Evolutionary conservation across 2,797 vertebrate genomes (phyloP), one percentile per base, ranked within the genome.

Genomic region (Tinamus major): DNA sequence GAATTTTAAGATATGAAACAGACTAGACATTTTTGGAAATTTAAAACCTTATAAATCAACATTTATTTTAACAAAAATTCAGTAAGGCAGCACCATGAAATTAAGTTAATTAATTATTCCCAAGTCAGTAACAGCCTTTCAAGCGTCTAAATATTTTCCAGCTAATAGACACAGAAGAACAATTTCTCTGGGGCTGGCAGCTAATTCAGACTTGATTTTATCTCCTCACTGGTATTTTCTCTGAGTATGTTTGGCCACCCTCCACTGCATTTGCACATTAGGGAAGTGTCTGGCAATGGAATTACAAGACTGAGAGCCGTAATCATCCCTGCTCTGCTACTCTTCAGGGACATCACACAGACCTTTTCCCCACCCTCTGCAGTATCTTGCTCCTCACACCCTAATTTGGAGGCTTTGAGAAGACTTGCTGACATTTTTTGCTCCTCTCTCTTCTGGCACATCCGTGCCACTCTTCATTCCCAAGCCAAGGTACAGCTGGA

Each of bases 81-180:
- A n/a, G 19, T 31, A 70, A 83, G 79, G n/a, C 42, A 92, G 11
- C 37, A 84, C n/a, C 59, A 61, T 81, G 67, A 94, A 90, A 92
- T 92, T 24, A 87, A 65, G 20, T 58, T 56, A 85, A 72, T 86
- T 75, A 85, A 84, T 94, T 93, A 90, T 70, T 86, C 61, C 59
- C 59, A 63, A 81, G 26, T 2, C 42, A 79, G 29, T 72, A 84
- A 86, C 51, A 15, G 29, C 5, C 11, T 91, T 94, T 84, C 91
- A 88, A 86, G 21, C 27, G 55, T 67, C 24, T 84, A 76, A 94
- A 70, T 70, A 88, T 79, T 91, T 85, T 79, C 27, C 42, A 82
- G 31, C 39, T 83, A 80, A 75, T 13, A 85, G 72, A 35, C 12
- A 56, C 24, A 64, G 9, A 15, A 74, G 31, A 20, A 18, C 41